Percentiles rank a stretch among this genome's conserved stretches.
These are phyloP conservation scores for Leucophenga varia DNA, from an alignment of 1,140 invertebrate genomes.

Conservation along the genomic window DNA sequence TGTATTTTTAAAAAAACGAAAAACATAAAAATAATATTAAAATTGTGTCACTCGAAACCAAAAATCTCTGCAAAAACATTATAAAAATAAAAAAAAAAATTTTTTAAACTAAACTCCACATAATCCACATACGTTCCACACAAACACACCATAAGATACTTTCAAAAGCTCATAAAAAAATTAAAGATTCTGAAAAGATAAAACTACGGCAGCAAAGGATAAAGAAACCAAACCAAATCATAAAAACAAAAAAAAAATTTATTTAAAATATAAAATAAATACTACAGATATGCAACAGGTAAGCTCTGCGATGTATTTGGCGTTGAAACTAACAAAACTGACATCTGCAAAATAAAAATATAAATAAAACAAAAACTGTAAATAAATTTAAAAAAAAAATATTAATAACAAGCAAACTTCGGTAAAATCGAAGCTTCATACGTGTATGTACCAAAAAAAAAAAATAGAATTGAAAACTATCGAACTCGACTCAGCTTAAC, in stretches of 20 bases:
- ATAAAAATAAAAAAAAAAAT: conserved; percentile 1
- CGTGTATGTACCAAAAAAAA: too few relatives aligned
- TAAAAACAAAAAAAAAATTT: background rate
- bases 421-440: too few relatives aligned
- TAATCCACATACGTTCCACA: background rate
- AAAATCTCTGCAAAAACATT: background rate
- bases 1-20: background rate
- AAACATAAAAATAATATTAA: background rate
- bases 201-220: background rate
- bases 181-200: too few relatives aligned
- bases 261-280: background rate
- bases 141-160: background rate
- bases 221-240: too few relatives aligned
- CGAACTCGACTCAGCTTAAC: too few relatives aligned
- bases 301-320: too few relatives aligned
- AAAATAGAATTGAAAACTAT: too few relatives aligned
- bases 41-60: background rate
- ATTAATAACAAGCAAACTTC: too few relatives aligned
- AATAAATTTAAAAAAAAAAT: too few relatives aligned
- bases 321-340: background rate
- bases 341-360: background rate
- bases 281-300: background rate
- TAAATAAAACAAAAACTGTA: background rate
- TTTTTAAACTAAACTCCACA: background rate
- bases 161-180: background rate